These are phyloP conservation scores for Chaitophorus viminalis DNA, from an alignment of 2,888 invertebrate species.

Conservation along the genomic window DNA sequence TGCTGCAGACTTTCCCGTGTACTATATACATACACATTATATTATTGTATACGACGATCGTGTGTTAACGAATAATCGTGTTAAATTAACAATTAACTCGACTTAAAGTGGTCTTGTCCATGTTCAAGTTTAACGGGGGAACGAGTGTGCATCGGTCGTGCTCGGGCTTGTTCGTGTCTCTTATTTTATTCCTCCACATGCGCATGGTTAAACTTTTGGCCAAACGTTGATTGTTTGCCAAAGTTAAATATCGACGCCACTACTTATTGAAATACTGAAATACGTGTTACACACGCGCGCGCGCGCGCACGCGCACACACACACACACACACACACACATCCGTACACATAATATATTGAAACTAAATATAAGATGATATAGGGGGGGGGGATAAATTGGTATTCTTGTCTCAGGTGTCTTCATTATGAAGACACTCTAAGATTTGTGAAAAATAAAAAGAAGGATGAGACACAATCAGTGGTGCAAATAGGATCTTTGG, in stretches of 20 bases:
- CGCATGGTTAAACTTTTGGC: constrained; percentile 24
- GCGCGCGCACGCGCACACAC: no score
- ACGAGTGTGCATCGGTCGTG: background rate
- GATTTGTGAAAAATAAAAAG: no score
- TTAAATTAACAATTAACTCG: constrained; percentile 59
- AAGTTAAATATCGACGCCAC: constrained; percentile 40
- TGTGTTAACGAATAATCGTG: constrained; percentile 44
- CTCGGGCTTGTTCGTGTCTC: background rate
- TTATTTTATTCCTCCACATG: background rate
- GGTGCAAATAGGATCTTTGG: no score
- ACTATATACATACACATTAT: no score
- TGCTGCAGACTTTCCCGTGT: background rate
- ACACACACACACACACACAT: no score
- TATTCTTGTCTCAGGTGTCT: no score
- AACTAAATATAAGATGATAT: no score
- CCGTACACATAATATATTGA: no score
- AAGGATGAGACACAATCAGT: no score
- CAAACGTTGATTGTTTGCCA: constrained; percentile 51
- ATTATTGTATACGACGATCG: background rate
- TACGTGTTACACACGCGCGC: background rate
- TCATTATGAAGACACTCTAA: no score
- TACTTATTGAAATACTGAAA: constrained; percentile 50
- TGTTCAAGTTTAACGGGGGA: constrained; percentile 20
- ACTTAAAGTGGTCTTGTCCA: constrained; percentile 51
- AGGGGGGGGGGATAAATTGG: no score